These are phyloP conservation scores for Perccottus glenii DNA, from an alignment of 2,113 vertebrate species.

Conservation along the genomic window DNA sequence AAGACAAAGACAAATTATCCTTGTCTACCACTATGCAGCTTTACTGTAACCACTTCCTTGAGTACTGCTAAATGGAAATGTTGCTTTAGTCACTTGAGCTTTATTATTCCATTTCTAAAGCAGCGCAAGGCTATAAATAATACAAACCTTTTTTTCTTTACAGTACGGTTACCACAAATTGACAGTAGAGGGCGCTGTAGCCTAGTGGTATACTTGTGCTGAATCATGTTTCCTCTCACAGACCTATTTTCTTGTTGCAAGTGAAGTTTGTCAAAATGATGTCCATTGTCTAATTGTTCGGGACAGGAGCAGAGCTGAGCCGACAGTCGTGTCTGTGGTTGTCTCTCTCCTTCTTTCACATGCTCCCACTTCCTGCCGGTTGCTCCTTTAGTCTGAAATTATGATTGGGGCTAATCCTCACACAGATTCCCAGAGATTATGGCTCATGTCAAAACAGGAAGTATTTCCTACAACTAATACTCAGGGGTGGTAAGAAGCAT, in stretches of 20 bases:
- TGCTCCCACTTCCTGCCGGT: slow-evolving; percentile 60
- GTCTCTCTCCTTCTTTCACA: slow-evolving; percentile 22
- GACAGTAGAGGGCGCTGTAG: neutral
- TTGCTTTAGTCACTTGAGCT: neutral
- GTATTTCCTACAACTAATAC: slow-evolving; percentile 69
- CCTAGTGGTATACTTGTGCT: neutral
- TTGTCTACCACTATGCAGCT: too few relatives aligned
- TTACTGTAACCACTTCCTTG: neutral
- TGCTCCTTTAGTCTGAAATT: slow-evolving; percentile 60
- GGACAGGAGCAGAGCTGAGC: slow-evolving; percentile 18
- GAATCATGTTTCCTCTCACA: neutral
- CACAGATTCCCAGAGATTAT: slow-evolving; percentile 78
- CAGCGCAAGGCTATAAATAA: neutral
- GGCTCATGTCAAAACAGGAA: slow-evolving; percentile 78
- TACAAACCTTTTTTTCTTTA: neutral
- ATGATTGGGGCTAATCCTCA: slow-evolving; percentile 62
- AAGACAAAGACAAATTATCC: too few relatives aligned
- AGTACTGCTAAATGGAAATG: neutral
- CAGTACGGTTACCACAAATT: neutral
- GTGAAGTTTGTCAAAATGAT: neutral
- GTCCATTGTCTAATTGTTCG: slow-evolving; percentile 4
- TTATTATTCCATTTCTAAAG: neutral
- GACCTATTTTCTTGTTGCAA: neutral
- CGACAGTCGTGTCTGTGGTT: neutral
- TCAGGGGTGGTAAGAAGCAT: slow-evolving; percentile 57